These are phyloP conservation scores for Diplazon laetatorius DNA, from an alignment of 2,888 invertebrate species.

Conservation along the genomic window DNA sequence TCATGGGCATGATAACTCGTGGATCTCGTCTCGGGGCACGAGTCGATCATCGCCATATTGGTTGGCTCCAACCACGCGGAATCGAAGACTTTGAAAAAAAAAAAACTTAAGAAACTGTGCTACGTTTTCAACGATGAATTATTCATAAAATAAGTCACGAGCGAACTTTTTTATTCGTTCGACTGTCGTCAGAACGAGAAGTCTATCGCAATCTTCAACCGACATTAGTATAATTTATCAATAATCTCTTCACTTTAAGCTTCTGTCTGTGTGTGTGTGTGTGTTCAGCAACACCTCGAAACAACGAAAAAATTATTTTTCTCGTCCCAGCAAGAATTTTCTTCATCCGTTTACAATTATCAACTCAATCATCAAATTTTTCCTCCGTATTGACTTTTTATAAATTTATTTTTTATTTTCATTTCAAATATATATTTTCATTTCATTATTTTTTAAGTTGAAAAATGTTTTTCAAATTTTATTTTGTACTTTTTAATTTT, in stretches of 20 bases:
- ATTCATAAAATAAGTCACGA: slow-evolving; percentile 34
- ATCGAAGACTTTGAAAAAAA: slow-evolving; percentile 26
- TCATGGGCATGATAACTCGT: not conserved
- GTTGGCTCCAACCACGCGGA: slow-evolving; percentile 52
- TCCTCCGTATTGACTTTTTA: too few relatives aligned
- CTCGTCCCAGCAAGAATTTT: not conserved
- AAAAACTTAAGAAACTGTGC: not conserved
- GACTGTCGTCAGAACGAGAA: slow-evolving; percentile 3
- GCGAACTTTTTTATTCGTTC: slow-evolving; percentile 3
- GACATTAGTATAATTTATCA: slow-evolving; percentile 14
- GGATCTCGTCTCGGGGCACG: slow-evolving; percentile 24
- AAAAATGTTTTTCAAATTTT: too few relatives aligned
- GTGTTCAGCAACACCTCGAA: not conserved
- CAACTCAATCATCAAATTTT: too few relatives aligned
- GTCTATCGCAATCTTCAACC: slow-evolving; percentile 3
- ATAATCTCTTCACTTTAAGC: not conserved
- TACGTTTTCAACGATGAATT: slow-evolving; percentile 39
- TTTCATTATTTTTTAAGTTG: too few relatives aligned
- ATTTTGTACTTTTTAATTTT: too few relatives aligned
- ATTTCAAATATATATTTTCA: too few relatives aligned
- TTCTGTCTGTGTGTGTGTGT: not conserved
- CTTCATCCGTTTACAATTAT: not conserved
- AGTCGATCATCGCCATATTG: slow-evolving; percentile 54
- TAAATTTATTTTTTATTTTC: too few relatives aligned
- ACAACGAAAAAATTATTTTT: not conserved